Conservation (phyloP, 2,888 invertebrate genomes). For the Acrocyrtus sp. region DNA sequence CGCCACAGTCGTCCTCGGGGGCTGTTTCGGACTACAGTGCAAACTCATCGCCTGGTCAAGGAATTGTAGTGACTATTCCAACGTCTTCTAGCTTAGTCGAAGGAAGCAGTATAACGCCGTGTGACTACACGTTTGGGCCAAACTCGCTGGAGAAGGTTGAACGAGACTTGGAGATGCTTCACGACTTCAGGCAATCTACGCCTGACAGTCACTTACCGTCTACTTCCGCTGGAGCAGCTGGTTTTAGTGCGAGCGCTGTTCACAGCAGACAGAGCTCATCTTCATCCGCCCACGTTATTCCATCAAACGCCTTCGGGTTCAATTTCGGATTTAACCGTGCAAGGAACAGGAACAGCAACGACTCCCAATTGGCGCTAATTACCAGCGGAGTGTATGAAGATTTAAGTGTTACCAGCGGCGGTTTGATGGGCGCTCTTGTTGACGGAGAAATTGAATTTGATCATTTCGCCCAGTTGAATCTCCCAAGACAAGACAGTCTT, state of each 20-base stretch:
- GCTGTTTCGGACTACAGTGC: slow-evolving; percentile 33
- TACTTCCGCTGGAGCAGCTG: neutral
- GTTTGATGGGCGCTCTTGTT: slow-evolving; percentile 24
- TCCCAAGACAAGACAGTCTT: slow-evolving; percentile 36
- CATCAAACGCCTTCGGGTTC: slow-evolving; percentile 20
- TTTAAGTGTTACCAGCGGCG: slow-evolving; percentile 22
- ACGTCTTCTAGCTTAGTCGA: neutral
- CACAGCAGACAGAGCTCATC: slow-evolving; percentile 10
- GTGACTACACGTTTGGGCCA: slow-evolving; percentile 39
- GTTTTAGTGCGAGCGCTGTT: neutral
- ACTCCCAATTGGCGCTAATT: slow-evolving; percentile 56
- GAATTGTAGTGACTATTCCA: slow-evolving; percentile 32
- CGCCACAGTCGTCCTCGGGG: neutral
- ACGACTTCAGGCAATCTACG: slow-evolving; percentile 2
- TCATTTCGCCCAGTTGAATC: slow-evolving; percentile 38
- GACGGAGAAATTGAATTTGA: slow-evolving; percentile 42
- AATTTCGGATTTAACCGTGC: slow-evolving; percentile 48
- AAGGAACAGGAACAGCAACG: slow-evolving; percentile 56
- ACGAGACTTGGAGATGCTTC: slow-evolving; percentile 43
- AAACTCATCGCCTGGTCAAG: slow-evolving; percentile 36
- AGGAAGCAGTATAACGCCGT: slow-evolving; percentile 7
- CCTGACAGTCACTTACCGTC: slow-evolving; percentile 7
- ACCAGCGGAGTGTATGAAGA: slow-evolving; percentile 45
- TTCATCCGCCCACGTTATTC: no score
- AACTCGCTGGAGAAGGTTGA: slow-evolving; percentile 42